Evolutionary conservation across 2,113 vertebrate genomes (phyloP).

Genomic region (Spilogale gracilis): DNA sequence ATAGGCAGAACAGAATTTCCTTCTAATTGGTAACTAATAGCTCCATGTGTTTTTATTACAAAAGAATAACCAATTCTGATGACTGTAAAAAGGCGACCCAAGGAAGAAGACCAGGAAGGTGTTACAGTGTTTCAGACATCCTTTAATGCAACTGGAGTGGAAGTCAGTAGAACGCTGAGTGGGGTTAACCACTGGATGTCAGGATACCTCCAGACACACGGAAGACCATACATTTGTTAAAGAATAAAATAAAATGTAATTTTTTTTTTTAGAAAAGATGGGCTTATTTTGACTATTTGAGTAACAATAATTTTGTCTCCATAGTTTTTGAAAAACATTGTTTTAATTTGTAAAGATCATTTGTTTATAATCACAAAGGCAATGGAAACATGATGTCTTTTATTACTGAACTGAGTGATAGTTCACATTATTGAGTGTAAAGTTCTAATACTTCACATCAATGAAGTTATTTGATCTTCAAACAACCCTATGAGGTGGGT

Average conservation of each 20-base stretch:
- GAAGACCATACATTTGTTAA: background rate
- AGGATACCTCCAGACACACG: conserved; percentile 57
- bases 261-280: background rate
- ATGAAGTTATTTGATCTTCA: conserved; percentile 12
- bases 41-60: background rate
- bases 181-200: conserved; percentile 73
- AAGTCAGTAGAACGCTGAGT: conserved; percentile 19
- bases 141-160: background rate
- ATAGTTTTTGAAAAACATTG: background rate
- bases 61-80: background rate
- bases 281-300: background rate
- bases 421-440: conserved; percentile 3
- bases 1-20: background rate
- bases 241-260: background rate
- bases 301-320: background rate
- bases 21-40: conserved; percentile 8
- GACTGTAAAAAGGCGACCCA: background rate
- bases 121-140: background rate
- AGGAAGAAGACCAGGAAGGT: background rate
- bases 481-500: background rate
- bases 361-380: background rate
- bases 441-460: background rate
- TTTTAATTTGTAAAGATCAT: background rate
- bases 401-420: background rate
- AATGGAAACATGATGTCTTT: background rate